A percentile compares a stretch with the other conserved stretches of the same genome.
phyloP scores from a whole-genome alignment of 2,888 invertebrate species.

The Amphipoea oculea region DNA sequence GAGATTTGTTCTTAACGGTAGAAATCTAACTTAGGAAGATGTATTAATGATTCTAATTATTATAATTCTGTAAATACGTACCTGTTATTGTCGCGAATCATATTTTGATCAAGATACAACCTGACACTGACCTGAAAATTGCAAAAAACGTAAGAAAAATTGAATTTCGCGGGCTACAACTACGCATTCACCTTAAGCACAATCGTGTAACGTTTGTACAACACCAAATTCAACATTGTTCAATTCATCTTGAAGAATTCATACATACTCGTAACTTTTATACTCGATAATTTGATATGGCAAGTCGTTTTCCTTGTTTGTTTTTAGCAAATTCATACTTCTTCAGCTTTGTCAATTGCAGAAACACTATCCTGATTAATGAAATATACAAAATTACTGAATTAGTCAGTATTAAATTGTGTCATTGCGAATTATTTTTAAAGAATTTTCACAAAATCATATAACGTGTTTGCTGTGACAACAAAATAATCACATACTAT shows the following conservation, averaged over 20 bases:
- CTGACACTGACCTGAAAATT: too few species aligned
- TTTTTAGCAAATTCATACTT: constrained; percentile 19
- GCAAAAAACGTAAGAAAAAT: too few species aligned
- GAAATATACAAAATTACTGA: neutral
- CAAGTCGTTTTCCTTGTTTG: constrained; percentile 9
- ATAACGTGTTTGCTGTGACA: neutral
- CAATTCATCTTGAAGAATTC: constrained; percentile 6
- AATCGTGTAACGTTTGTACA: constrained; percentile 8
- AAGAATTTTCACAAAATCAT: constrained; percentile 13
- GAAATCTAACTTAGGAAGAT: too few species aligned
- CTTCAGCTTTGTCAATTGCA: constrained; percentile 1
- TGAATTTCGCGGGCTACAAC: too few species aligned
- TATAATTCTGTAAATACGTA: too few species aligned
- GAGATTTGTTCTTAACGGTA: too few species aligned
- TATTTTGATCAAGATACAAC: too few species aligned
- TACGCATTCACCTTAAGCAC: too few species aligned
- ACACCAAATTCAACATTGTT: neutral
- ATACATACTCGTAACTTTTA: neutral
- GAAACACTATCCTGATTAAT: neutral
- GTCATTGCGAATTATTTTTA: neutral
- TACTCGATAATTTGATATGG: constrained; percentile 4
- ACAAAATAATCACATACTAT: constrained; percentile 2
- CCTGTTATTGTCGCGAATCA: too few species aligned
- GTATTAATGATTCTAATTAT: too few species aligned
- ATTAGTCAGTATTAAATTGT: neutral